phyloP scores from a whole-genome alignment of 1,140 invertebrate species.

The Neodiprion fabricii region DNA sequence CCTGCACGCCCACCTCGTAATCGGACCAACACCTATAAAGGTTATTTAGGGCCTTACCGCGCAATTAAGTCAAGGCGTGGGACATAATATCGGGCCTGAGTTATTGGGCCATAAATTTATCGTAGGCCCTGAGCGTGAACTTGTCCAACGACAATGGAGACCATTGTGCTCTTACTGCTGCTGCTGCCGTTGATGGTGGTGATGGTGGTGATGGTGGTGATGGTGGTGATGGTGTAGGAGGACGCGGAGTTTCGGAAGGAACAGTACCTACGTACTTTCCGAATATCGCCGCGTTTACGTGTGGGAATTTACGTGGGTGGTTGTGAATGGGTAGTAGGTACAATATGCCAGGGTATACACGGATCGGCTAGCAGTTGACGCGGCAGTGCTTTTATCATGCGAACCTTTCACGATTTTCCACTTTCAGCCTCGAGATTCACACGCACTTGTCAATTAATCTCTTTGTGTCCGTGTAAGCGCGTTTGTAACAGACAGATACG shows the following conservation, averaged over 20 bases:
- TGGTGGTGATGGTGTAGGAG: background rate
- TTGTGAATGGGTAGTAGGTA: no score
- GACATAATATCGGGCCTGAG: slow-evolving; percentile 4
- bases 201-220: no score
- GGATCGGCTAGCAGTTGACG: no score
- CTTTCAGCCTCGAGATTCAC: no score
- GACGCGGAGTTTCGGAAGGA: background rate
- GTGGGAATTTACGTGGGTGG: no score
- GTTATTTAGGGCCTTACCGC: slow-evolving; percentile 2
- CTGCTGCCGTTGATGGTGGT: background rate
- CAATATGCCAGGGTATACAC: no score
- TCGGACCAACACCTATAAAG: background rate
- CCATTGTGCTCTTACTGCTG: background rate
- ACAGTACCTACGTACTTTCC: no score
- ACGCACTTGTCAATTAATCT: slow-evolving; percentile 5
- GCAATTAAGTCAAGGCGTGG: slow-evolving; percentile 6
- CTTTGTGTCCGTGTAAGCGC: background rate
- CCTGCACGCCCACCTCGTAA: background rate
- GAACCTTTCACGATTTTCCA: no score
- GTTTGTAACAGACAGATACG: no score
- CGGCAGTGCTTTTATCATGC: no score
- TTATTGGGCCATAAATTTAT: slow-evolving; percentile 5
- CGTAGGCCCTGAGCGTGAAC: background rate
- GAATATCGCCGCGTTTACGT: no score
- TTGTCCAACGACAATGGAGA: slow-evolving; percentile 4